Base-by-base conservation (phyloP, 2,888 invertebrate species). In the Caenorhabditis angaria region DNA sequence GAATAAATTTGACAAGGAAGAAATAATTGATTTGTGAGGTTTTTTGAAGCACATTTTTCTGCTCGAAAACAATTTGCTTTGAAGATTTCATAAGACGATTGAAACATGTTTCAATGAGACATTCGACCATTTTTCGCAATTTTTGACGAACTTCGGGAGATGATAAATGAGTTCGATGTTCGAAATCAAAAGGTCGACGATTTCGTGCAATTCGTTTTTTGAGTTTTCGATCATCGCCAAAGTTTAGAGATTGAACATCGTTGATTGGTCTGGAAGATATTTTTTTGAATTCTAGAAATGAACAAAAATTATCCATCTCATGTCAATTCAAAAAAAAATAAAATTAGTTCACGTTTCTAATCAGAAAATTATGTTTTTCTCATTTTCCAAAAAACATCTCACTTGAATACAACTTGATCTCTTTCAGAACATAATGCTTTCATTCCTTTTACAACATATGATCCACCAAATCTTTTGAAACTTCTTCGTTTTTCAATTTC, bases 111-210 rank as follows among this genome's bases (percentile, higher is more conserved):
- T 93, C 93, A 73, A 97, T 89, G 88, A 97, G 94, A 89, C 95
- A 94, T 74, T 93, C 91, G 89, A 95, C 96, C 89, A 97, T 97
- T 86, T 95, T 94, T 89, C 94, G 94, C 70, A 95, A 90, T 88
- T 95, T 93, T 79, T 95, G 90, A 82, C 96, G 88, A 60, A 97
- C 92, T 83, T 93, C 93, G 87, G 95, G 92, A 14, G 94, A 94
- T 62, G 97, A 96, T 76, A 93, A 91, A 28, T 95, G 91, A 76
- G 92, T 92, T 62, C 91, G 88, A 77, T 89, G 89, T 3, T 89
- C 89, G 57, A 92, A 92, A 87, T 91, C 91, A 35, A 78, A 77
- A 4, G 73, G 66, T 54, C 76, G 25, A 61, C 77, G 29, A 48
- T 70, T 79, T 35, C 61, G 35, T 2, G 75, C 72, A 0, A 68